Evolutionary conservation across 2,888 invertebrate genomes (phyloP).

Genomic region (Aromia moschata): DNA sequence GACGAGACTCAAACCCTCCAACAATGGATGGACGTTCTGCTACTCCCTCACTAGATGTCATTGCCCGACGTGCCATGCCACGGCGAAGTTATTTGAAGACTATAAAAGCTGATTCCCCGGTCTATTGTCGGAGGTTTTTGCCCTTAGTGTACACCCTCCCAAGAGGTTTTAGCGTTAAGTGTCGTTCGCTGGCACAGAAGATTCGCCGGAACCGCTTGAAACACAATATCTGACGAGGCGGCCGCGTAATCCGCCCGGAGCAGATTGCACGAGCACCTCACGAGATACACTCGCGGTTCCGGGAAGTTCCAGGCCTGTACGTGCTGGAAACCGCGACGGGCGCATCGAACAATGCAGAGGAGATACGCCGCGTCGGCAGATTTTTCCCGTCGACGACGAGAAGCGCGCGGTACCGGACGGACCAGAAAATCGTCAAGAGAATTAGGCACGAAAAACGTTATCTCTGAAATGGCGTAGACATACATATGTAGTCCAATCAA

Average conservation of each 20-base stretch:
- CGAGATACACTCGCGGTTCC: constrained; percentile 19
- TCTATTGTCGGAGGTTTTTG: no score
- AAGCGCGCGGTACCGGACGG: background rate
- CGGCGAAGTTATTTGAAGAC: no score
- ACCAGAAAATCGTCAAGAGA: background rate
- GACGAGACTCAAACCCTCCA: no score
- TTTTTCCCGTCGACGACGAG: constrained; percentile 3
- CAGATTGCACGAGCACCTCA: constrained; percentile 23
- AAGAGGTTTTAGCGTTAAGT: no score
- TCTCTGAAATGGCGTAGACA: no score
- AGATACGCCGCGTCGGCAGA: constrained; percentile 8
- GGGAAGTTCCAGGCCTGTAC: constrained; percentile 7
- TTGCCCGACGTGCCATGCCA: no score
- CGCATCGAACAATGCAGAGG: constrained; percentile 6
- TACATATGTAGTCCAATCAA: no score
- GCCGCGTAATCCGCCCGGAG: constrained; percentile 4
- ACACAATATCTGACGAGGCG: constrained; percentile 9
- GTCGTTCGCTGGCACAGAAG: background rate
- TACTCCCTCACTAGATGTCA: no score
- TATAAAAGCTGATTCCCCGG: no score
- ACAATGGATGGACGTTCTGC: no score
- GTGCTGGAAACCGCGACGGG: constrained; percentile 7
- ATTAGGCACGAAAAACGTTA: background rate
- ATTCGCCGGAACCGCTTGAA: constrained; percentile 1
- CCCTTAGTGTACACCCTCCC: no score